Base-by-base conservation (phyloP, 2,888 invertebrate species). In the Callosobruchus maculatus region DNA sequence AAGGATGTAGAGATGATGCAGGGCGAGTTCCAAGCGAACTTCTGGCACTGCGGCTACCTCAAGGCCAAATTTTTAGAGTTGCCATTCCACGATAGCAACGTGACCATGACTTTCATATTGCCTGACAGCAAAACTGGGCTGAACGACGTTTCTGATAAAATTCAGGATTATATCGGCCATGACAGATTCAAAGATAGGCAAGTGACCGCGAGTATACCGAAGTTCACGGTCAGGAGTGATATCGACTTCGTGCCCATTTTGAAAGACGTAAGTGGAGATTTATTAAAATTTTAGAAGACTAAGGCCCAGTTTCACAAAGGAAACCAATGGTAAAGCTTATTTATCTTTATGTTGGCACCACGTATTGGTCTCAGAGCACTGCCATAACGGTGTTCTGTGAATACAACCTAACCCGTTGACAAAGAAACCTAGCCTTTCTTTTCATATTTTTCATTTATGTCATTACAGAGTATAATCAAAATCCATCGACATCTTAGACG, bases 1-100 rank as follows among this genome's bases (percentile, higher is more conserved):
- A 78, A 81, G 22, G 75, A 82, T 68, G 81, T 84, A 0, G 82
- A 83, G 22, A 84, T 82, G 79, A 85, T 86, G 84, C 76, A 78
- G 9, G 67, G 71, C 13, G 75, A 75, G 20, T 74, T 77, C 21
- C 22, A 68, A 20, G 81, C 78, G 49, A 79, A 80, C 69, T 84
- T 82, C 73, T 82, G 80, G 73, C 81, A 82, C 70, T 78, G 78
- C 71, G 66, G 72, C 5, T 77, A 79, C 66, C 73, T 83, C 66
- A 78, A 83, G 73, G 81, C 82, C 5, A 81, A 83, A 76, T 81
- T 84, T 68, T 74, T 85, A 70, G 82, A 83, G 74, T 71, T 84
- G 71, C 81, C 81, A 9, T 82, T 75, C 26, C n/a, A 7, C 74
- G 80, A 79, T 20, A 74, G 74, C 67, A 79, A 81, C 21, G 75